Evolutionary conservation across 2,797 vertebrate species (phyloP).

Genomic region (Adrianichthys oophorus): DNA sequence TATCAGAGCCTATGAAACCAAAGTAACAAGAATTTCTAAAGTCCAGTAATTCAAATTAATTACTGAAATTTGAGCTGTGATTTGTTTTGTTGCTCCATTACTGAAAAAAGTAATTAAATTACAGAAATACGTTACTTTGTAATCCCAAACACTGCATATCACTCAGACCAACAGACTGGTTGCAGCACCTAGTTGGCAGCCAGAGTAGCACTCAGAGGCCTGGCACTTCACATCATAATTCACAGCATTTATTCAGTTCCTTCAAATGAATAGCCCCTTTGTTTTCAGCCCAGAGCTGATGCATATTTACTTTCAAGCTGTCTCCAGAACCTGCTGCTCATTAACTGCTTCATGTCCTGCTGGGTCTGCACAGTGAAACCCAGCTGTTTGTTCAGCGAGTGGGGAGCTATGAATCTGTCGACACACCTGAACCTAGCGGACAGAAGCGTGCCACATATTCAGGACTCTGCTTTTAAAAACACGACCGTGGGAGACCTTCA

Average conservation of each 20-base stretch:
- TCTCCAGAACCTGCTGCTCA: conserved; percentile 10
- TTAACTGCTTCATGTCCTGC: conserved; percentile 21
- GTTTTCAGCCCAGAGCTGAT: background rate
- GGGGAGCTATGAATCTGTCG: conserved; percentile 3
- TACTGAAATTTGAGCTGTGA: no score
- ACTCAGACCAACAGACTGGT: no score
- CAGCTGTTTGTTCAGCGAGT: conserved; percentile 6
- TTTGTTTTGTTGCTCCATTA: no score
- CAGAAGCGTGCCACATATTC: conserved; percentile 12
- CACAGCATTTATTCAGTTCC: no score
- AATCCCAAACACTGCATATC: no score
- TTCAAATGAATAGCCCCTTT: no score
- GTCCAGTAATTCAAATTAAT: no score
- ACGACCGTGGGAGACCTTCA: conserved; percentile 11
- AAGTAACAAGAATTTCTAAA: no score
- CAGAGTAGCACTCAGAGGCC: background rate
- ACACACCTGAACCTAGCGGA: background rate
- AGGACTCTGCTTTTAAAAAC: conserved; percentile 4
- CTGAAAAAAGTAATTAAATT: no score
- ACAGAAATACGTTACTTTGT: no score
- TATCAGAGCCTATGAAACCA: no score
- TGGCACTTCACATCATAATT: background rate
- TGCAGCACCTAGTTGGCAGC: background rate
- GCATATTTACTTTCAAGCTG: background rate
- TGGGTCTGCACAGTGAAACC: background rate